Evolutionary conservation across 2,888 invertebrate species (phyloP), one percentile per base, ranked within the genome.

Genomic region (Cyclophora albipunctata): DNA sequence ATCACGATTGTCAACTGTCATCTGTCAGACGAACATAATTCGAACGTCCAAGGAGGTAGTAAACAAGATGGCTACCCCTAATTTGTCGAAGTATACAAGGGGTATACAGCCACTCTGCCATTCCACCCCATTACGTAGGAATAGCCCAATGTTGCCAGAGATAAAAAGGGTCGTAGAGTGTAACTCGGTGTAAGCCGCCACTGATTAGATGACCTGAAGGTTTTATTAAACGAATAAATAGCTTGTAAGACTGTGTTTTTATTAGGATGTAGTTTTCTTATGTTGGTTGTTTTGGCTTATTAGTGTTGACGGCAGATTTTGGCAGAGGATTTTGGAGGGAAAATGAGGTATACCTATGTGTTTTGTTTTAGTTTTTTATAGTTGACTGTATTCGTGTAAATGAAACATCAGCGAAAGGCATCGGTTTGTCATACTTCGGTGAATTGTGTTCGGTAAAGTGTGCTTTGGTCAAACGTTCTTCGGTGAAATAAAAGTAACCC

Each of bases 121-220:
- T 42, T 69, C 65, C 64, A 64, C 70, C 71, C 69, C 66, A 67
- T 69, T 71, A 52, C 45, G 62, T 71, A 79, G 37, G 5, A 37
- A 37, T 37, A 5, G 37, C 5, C 37, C 4, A 37, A 37, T 65
- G 62, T 63, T 68, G 20, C 20, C 20, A 20, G 71, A 80, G 84
- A 84, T 84, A 84, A 83, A 56, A 81, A 79, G 77, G 73, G 67
- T 68, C 75, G 72, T 49, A 47, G 46, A 42, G 53, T 57, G 55
- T 59, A 58, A 58, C 51, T 57, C 53, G 52, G 70, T 77, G 73
- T 78, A 75, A 75, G 52, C 37, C 51, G 47, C 43, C 45, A 48
- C 56, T 81, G 84, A 84, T 84, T 84, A 83, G 78, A 76, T 71
- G 81, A 69, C 68, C 69, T 79, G 78, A 75, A 68, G 75, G 70